phyloP scores from a whole-genome alignment of 2,113 vertebrate genomes.

The Oreocharis arfaki region DNA sequence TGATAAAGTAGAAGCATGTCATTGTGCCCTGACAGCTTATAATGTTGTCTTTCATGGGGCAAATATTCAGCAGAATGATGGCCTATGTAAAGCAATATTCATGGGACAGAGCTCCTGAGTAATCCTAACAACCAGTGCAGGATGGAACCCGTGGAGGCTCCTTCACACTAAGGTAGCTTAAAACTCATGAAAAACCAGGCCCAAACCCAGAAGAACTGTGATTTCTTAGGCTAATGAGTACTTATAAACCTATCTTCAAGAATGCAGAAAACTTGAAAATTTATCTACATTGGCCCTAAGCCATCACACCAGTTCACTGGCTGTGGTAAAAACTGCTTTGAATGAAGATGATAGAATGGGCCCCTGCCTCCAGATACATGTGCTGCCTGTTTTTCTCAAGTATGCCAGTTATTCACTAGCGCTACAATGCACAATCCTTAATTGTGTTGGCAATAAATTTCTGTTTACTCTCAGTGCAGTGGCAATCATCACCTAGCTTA shows the following conservation, averaged over 20 bases:
- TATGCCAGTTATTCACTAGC: not conserved
- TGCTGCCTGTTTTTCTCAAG: not conserved
- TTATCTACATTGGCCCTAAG: not conserved
- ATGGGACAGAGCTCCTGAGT: not conserved
- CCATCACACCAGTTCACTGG: not conserved
- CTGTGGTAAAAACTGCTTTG: not conserved
- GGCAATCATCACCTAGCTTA: not conserved
- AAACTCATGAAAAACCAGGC: not conserved
- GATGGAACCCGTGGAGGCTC: not conserved
- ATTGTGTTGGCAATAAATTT: not conserved
- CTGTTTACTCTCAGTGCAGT: not conserved
- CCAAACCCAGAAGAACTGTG: not conserved
- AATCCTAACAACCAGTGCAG: not conserved
- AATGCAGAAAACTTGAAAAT: not conserved
- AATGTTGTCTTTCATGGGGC: slow-evolving; percentile 50
- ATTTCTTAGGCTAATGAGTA: not conserved
- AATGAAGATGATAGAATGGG: not conserved
- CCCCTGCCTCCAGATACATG: not conserved
- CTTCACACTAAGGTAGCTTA: not conserved
- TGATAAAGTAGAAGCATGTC: slow-evolving; percentile 46
- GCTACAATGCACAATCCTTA: not conserved
- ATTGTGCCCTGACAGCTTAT: slow-evolving; percentile 14
- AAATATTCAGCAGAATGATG: not conserved
- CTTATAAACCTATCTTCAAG: not conserved
- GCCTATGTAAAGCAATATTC: not conserved